A percentile compares a stretch with the other conserved stretches of the same genome.
Conservation (phyloP, 2,113 vertebrate genomes). For the Camelus dromedarius region DNA sequence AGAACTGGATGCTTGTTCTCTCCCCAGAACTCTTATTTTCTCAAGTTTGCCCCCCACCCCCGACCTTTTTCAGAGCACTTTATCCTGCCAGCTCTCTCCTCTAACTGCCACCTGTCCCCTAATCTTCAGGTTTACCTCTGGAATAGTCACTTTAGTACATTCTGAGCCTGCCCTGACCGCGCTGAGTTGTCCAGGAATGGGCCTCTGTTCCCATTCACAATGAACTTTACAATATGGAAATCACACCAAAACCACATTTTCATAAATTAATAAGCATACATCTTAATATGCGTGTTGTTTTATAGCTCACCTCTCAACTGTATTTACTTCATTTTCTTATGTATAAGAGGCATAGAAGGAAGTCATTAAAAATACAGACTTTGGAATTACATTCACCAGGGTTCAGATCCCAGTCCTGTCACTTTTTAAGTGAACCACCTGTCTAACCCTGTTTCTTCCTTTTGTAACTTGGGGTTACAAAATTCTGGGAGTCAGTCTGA, state of each 20-base stretch:
- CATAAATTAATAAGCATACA: background rate
- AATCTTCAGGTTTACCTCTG: background rate
- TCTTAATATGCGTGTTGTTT: background rate
- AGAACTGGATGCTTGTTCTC: background rate
- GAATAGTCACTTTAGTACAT: background rate
- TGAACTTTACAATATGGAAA: background rate
- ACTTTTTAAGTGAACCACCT: background rate
- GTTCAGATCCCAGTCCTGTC: background rate
- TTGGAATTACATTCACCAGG: background rate
- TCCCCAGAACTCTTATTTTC: background rate
- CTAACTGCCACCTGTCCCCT: background rate
- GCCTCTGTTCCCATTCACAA: background rate
- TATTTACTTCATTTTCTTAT: conserved; percentile 21
- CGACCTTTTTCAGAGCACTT: background rate
- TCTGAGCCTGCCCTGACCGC: background rate
- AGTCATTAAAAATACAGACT: background rate
- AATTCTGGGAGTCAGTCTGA: background rate
- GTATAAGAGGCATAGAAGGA: background rate
- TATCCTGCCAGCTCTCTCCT: background rate
- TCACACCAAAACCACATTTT: background rate
- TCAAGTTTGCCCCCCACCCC: background rate
- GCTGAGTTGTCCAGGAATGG: background rate
- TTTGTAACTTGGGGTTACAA: background rate
- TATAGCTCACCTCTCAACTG: background rate
- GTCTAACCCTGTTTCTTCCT: background rate